Base-by-base conservation (phyloP, 2,797 vertebrate genomes). In the Hemitrygon akajei region DNA sequence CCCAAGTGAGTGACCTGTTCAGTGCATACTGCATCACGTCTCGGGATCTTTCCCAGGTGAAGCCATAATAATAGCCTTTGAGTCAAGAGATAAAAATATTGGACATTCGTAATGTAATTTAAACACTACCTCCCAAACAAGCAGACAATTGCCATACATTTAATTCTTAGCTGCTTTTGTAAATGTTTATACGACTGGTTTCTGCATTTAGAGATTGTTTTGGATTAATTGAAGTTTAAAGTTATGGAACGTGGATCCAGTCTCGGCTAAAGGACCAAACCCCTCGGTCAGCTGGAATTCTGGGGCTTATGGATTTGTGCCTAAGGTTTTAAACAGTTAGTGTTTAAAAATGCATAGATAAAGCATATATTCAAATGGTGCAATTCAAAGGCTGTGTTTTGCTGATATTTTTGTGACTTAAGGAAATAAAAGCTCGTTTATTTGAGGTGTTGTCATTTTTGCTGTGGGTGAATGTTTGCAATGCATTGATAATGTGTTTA, bases 351-450 rank as follows among this genome's bases (percentile, higher is more conserved):
- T 3, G 16, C 63, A 58, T 87, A 87, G 84, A 87, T 87, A 63
- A 87, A 87, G 58, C 63, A 60, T 87, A 66, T 87, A 87, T 87
- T 87, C 84, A 87, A 87, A 87, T 34, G n/a, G 71, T 73, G 69
- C 71, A 37, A 92, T 92, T 71, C 73, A 40, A 92, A 73, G 25
- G 66, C 22, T 92, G 71, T 27, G 66, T 75, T 73, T 40, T 92
- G 63, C 71, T 69, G 47, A 91, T 73, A 75, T 73, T 73, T 92
- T 92, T 92, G 91, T 56, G 66, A 75, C 12, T 47, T 27, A 69
- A 73, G 73, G 37, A 92, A 92, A 92, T 92, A 92, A 92, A 92
- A 73, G 69, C 22, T 92, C 75, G 37, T 92, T 91, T 91, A 66
- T 66, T 89, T 66, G 60, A 69, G 1, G 63, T 37, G 87, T 91